These are phyloP conservation scores for Agrochola lychnidis DNA, from an alignment of 2,888 invertebrate species.

Conservation along the genomic window DNA sequence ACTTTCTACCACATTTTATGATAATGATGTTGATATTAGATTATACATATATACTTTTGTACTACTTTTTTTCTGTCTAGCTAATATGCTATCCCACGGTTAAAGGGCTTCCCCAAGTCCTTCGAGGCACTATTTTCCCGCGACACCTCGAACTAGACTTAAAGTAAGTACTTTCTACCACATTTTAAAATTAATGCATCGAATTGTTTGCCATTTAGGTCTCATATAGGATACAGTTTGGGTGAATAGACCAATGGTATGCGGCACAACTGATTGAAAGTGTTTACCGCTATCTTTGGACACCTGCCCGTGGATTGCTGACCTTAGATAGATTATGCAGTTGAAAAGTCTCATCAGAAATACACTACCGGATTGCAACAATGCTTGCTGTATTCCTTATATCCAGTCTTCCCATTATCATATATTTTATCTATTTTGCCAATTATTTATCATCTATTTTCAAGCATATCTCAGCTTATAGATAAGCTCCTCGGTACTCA, in stretches of 20 bases:
- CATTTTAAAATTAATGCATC: not conserved
- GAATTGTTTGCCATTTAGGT: not conserved
- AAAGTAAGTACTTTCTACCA: not conserved
- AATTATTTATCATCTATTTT: not conserved
- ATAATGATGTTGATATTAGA: too few relatives aligned
- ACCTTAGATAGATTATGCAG: not conserved
- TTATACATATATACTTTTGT: too few relatives aligned
- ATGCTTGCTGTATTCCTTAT: too few relatives aligned
- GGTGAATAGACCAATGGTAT: not conserved
- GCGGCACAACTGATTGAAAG: slow-evolving; percentile 6
- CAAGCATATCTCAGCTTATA: too few relatives aligned
- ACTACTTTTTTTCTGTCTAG: too few relatives aligned
- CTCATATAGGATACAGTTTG: not conserved
- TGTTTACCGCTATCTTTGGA: slow-evolving; percentile 12
- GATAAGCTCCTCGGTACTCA: too few relatives aligned
- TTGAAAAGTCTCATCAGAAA: not conserved
- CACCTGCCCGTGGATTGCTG: not conserved
- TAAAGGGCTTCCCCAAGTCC: not conserved
- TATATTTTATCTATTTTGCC: too few relatives aligned
- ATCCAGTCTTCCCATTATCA: too few relatives aligned
- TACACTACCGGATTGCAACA: too few relatives aligned
- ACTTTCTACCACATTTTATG: not conserved
- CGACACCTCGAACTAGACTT: not conserved
- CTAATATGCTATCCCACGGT: not conserved
- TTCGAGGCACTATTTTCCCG: not conserved